Evolutionary conservation across 1,140 invertebrate genomes (phyloP), one percentile per base, ranked within the genome.

Genomic region (Ooceraea biroi): DNA sequence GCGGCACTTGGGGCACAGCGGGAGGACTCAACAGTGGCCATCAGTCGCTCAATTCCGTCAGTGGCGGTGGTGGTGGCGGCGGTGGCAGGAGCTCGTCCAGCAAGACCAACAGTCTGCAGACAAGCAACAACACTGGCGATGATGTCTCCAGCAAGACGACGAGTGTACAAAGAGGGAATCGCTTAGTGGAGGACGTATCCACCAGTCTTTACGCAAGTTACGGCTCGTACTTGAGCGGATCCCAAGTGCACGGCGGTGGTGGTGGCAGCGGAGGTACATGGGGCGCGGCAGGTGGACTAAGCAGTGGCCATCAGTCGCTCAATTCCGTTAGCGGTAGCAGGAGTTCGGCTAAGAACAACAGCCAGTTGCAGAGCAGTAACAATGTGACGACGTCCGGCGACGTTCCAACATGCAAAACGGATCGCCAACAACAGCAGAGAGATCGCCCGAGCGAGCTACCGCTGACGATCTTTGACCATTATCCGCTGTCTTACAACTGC

Each of bases 311-410:
- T 55, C 82, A 50, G n/a, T 73, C 50, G 44, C n/a, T 73, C 73
- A 68, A 76, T 58, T 68, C 72, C n/a, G 25, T 77, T 12, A 80
- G 48, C 46, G 57, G 48, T 55, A 83, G 65, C 10, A 80, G 61
- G 55, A 89, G 58, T 25, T 85, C 48, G 76, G 86, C 65, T 60
- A 88, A 69, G 27, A 50, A 57, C 57, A 89, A 72, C 84, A 85
- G 80, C 85, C 41, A 71, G 55, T 48, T 61, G 25, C 71, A 85
- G 41, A 63, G 82, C 57, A 77, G 57, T 60, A 78, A 72, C 50
- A 82, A 57, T 41, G 72, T 60, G 44, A 11, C 73, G 14, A 77
- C 36, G 36, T 36, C 68, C 44, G 82, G 80, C 17, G 86, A 73
- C 8, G 58, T 71, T 58, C n/a, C 69, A 17, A 27, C 69, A 55